phyloP scores from a whole-genome alignment of 2,113 vertebrate species.

The Anguilla rostrata region DNA sequence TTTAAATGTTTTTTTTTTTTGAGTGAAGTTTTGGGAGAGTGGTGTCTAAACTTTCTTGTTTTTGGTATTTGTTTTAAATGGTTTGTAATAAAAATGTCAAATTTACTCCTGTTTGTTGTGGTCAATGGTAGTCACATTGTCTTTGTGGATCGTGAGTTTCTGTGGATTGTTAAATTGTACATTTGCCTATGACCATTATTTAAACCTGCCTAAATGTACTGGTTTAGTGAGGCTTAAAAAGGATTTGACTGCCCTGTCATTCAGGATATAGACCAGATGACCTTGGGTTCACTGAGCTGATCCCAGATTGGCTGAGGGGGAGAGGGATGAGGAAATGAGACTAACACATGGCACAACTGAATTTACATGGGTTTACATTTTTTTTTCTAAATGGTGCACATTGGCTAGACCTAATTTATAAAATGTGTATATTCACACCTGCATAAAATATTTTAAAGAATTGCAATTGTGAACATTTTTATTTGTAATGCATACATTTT shows the following conservation, averaged over 20 bases:
- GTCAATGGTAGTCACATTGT: background rate
- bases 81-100: slow-evolving; percentile 2
- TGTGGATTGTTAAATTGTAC: background rate
- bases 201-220: background rate
- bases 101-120: background rate
- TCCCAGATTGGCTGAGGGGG: too few species aligned
- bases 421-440: too few species aligned
- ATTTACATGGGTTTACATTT: too few species aligned
- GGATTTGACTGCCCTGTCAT: background rate
- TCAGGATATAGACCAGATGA: background rate
- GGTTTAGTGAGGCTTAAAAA: background rate
- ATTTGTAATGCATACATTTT: too few species aligned
- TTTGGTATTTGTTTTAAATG: background rate
- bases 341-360: too few species aligned
- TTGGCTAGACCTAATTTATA: too few species aligned
- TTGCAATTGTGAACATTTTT: too few species aligned
- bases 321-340: too few species aligned
- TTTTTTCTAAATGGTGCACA: too few species aligned
- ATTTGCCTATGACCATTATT: background rate
- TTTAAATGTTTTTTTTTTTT: background rate
- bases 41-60: background rate
- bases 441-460: too few species aligned
- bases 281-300: too few species aligned
- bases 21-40: background rate
- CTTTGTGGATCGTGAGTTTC: background rate